phyloP scores from a whole-genome alignment of 1,140 invertebrate species.

The Drepana arcuata region DNA sequence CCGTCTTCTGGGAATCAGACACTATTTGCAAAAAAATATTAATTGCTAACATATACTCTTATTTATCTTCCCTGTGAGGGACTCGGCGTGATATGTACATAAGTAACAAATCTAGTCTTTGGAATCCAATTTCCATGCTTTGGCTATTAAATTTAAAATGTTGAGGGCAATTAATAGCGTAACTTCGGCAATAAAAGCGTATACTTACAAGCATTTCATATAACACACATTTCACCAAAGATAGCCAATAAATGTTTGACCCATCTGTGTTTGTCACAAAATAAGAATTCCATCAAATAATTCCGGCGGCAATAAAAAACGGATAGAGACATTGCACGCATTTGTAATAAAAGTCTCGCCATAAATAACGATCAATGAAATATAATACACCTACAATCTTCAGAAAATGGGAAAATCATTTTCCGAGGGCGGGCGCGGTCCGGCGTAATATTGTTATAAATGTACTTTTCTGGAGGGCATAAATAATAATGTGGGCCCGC shows the following conservation, averaged over 20 bases:
- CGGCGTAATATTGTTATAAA: constrained; percentile 70
- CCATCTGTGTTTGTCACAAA: constrained; percentile 41
- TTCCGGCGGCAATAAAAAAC: constrained; percentile 58
- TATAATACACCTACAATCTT: constrained; percentile 71
- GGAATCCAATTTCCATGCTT: too few species aligned
- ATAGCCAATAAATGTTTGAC: constrained; percentile 30
- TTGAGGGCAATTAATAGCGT: too few species aligned
- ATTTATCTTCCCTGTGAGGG: too few species aligned
- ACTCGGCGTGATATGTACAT: too few species aligned
- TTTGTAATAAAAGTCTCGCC: constrained; percentile 68
- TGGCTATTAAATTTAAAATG: too few species aligned
- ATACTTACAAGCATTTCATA: too few species aligned
- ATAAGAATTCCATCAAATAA: constrained; percentile 59
- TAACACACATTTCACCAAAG: constrained; percentile 22
- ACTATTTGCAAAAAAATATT: constrained; percentile 48
- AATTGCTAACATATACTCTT: too few species aligned
- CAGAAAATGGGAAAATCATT: constrained; percentile 69
- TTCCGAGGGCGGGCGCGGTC: constrained; percentile 65
- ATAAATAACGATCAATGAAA: constrained; percentile 72
- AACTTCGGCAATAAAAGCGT: too few species aligned
- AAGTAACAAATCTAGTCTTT: too few species aligned
- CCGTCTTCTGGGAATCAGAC: constrained; percentile 53
- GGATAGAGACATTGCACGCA: constrained; percentile 69
- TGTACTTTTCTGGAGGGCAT: constrained; percentile 62
- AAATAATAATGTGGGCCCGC: constrained; percentile 66